Evolutionary conservation across 2,888 invertebrate species (phyloP), one percentile per base, ranked within the genome.

Genomic region (Zaprionus lineosus): DNA sequence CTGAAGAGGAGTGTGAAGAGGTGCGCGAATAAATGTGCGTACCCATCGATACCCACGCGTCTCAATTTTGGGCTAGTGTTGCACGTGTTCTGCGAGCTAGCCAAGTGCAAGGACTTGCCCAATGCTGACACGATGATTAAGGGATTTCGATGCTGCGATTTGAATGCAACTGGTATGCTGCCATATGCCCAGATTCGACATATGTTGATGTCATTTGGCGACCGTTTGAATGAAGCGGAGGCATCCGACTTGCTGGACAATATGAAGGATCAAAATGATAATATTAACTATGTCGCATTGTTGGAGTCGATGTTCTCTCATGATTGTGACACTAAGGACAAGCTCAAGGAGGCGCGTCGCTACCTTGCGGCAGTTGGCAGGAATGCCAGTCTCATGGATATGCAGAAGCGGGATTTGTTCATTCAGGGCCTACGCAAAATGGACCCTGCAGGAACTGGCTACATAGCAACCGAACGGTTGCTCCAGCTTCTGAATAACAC

Each of bases 1-100:
- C 2, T 60, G 12, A 36, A 29, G 9, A 8, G 0, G 1, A 14
- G 36, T 1, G 12, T 60, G 8, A 18, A 15, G 8, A 3, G 37
- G 7, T 28, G 26, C 0, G 16, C 57, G 36, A 1, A 7, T 0
- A 9, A 12, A 0, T 59, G 37, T 8, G 0, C 8, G 0, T 26
- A n/a, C n/a, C 29, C 40, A 4, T 33, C 51, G 15, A 55, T 12
- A n/a, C n/a, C n/a, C n/a, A n/a, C n/a, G 0, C 24, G 21, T 0
- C 48, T 60, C 16, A 57, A 14, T 16, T 67, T 67, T 5, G 66
- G 57, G 36, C 24, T 60, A 3, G 44, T 67, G 6, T 18, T 67
- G 5, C 2, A 9, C 8, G 3, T 67, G 15, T 67, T 37, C 48
- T 40, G 47, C 9, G 51, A 60, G n/a, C 15, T 67, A 28, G 33